Conservation (phyloP, 2,888 invertebrate species). For the Anagyrus pseudococci region DNA sequence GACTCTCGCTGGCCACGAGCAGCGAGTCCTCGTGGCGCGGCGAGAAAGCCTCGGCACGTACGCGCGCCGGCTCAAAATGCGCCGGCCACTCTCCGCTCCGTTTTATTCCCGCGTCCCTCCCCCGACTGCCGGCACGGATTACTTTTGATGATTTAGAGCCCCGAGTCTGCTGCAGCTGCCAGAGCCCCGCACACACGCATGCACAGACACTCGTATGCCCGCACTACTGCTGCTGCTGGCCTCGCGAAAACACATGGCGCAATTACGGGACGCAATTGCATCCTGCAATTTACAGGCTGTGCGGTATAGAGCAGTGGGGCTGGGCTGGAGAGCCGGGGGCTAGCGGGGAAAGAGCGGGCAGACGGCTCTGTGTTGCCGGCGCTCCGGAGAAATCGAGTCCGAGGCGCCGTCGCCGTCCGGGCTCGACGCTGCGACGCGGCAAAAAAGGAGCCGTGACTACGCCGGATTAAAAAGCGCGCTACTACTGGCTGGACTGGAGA, state of each 20-base stretch:
- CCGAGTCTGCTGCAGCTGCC: neutral
- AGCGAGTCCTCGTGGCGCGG: neutral
- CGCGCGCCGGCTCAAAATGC: neutral
- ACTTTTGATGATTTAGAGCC: slow-evolving; percentile 34
- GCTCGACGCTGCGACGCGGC: too few relatives aligned
- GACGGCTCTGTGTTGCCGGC: too few relatives aligned
- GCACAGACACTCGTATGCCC: neutral
- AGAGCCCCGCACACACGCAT: slow-evolving; percentile 15
- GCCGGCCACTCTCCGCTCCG: neutral
- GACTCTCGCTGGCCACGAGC: neutral
- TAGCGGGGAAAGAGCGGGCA: neutral
- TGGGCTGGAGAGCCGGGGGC: neutral
- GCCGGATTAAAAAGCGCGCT: slow-evolving; percentile 21
- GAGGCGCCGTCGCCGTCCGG: too few relatives aligned
- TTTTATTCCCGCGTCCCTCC: neutral
- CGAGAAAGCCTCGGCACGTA: neutral
- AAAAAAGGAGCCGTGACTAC: too few relatives aligned
- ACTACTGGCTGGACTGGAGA: slow-evolving; percentile 10
- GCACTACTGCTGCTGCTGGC: too few relatives aligned
- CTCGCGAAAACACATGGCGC: slow-evolving; percentile 34
- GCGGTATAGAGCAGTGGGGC: neutral
- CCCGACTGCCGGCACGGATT: slow-evolving; percentile 16
- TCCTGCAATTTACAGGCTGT: slow-evolving; percentile 26
- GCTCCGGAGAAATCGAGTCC: too few relatives aligned
- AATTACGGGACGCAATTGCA: slow-evolving; percentile 35